phyloP scores from a whole-genome alignment of 2,888 invertebrate species.

The Eupithecia pulchellata region DNA sequence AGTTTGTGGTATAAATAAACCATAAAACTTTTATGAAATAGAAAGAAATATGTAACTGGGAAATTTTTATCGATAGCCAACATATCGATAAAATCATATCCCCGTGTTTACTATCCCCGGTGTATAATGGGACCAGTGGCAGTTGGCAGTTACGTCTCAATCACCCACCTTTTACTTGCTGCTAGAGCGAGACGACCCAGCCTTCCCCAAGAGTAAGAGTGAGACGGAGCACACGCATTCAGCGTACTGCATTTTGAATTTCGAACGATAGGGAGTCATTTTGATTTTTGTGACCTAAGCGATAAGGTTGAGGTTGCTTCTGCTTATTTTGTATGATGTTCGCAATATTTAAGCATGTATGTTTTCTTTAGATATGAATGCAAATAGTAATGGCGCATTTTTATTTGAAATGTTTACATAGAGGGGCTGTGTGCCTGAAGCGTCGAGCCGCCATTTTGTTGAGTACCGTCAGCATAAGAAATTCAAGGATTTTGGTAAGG shows the following conservation, averaged over 20 bases:
- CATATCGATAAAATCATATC: conserved; percentile 46
- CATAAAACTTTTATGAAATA: not conserved
- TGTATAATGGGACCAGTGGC: conserved; percentile 83
- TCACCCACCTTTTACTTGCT: conserved; percentile 82
- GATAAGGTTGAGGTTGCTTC: conserved; percentile 46
- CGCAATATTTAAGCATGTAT: conserved; percentile 82
- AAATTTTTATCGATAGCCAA: conserved; percentile 43
- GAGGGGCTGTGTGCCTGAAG: conserved; percentile 67
- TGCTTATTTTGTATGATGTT: conserved; percentile 52
- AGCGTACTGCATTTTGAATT: conserved; percentile 69
- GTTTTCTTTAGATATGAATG: conserved; percentile 85
- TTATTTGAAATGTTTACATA: conserved; percentile 84
- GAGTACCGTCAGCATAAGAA: conserved; percentile 67
- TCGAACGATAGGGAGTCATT: conserved; percentile 44
- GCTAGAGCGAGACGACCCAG: conserved; percentile 58
- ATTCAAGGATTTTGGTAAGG: conserved; percentile 35
- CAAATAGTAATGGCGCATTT: conserved; percentile 85
- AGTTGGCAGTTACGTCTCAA: conserved; percentile 84
- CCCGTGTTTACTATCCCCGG: conserved; percentile 74
- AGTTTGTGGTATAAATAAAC: too few relatives aligned
- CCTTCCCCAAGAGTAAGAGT: conserved; percentile 44
- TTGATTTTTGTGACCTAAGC: conserved; percentile 4
- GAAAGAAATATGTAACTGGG: not conserved
- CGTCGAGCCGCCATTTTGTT: conserved; percentile 78
- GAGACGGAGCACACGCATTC: conserved; percentile 68